Evolutionary conservation across 2,113 vertebrate species (phyloP), one percentile per base, ranked within the genome.

Genomic region (Pampusana beccarii): DNA sequence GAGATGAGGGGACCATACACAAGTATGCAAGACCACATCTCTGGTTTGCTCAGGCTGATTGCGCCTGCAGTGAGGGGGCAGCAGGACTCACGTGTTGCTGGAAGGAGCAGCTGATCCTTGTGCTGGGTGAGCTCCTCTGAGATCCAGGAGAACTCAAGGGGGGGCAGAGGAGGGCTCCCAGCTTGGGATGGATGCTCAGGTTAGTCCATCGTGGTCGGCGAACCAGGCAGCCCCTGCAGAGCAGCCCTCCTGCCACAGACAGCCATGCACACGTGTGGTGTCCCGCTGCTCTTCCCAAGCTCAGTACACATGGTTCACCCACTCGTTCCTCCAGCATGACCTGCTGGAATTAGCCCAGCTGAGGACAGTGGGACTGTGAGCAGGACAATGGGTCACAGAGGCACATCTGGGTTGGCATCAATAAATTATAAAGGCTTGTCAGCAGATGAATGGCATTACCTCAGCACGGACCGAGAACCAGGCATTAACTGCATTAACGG

Each of bases 151-250:
- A 75, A 4, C 26, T 42, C 4, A 1, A 3, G 12, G 23, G n/a
- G 1, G 6, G 10, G 50, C 7, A 8, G 6, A 48, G 44, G 3
- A 1, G 24, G 33, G 21, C 13, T 80, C 42, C 60, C 66, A 64
- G 38, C 26, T 33, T 12, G 71, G 40, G n/a, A 25, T 0, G 0
- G 80, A 2, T 28, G 40, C 34, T 62, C 15, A 23, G 36, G 15
- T 5, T 81, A 21, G 31, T 25, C n/a, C 0, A 0, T 16, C 0
- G 0, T 53, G 40, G 11, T 18, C 34, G 17, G 44, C 19, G 44
- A 46, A 18, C 17, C 44, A 18, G 44, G 18, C 44, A 46, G 44
- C 44, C 42, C 42, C 42, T 44, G 42, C 42, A 17, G 42, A 44
- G 16, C 42, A 44, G 21, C 21, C 48, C 29, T 54, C 25, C 53